Evolutionary conservation across 2,797 vertebrate genomes (phyloP), one percentile per base, ranked within the genome.

Genomic region (Hemitrygon akajei): DNA sequence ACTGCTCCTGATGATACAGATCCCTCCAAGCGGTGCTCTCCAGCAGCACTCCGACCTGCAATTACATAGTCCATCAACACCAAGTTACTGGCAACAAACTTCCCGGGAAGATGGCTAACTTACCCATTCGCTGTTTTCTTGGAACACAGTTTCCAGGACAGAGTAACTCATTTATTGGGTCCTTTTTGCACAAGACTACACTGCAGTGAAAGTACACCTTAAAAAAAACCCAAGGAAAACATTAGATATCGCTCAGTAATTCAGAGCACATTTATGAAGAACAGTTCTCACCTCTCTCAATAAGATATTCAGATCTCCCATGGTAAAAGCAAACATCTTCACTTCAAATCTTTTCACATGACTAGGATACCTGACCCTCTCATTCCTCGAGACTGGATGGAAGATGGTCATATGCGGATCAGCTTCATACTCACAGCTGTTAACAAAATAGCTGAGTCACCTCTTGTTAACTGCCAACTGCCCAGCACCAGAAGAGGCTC

Each of bases 291-390:
- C 97, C 96, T 96, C 95, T 63, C 93, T 94, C 77, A 94, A 95
- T 37, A 95, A 73, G 69, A 96, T 93, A 4, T 94, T 37, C 0
- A 16, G 18, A 37, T 96, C 86, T 0, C 95, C 95, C 93, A 95
- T 94, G 20, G 96, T 95, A 93, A 98, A 97, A 1, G 96, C 95
- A 94, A 99, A 98, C 95, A 97, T 97, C 93, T 94, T 96, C 87
- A 97, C 95, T 95, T 97, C 97, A 95, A 98, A 98, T 93, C 97
- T 97, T 94, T 98, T 98, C 7, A 97, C 40, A 63, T 97, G 97
- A 91, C 96, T 96, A 14, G 97, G 97, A 94, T 96, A 94, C 37
- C 93, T 95, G 86, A 97, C 97, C 95, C 97, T 95, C 66, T 60
- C 79, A 37, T 93, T 94, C 27, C 93, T n/a, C 22, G 76, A 73